Evolutionary conservation across 2,113 vertebrate species (phyloP).

Genomic region (Sarotherodon lohbergeri): DNA sequence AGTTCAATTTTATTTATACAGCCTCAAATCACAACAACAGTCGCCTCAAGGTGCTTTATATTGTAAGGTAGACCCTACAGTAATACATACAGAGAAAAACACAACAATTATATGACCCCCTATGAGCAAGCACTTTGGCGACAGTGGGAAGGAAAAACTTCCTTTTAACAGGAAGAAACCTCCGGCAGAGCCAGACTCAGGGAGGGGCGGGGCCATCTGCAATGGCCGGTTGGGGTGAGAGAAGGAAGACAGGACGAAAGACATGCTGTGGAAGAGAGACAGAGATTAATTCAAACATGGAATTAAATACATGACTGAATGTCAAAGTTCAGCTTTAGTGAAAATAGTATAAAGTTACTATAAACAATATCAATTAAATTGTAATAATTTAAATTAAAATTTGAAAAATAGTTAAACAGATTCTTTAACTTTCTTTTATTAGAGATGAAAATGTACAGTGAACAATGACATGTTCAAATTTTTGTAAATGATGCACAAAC

Average conservation of each 20-base stretch:
- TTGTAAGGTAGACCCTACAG: background rate
- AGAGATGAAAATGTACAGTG: background rate
- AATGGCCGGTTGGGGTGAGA: fast-evolving
- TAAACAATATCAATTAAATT: background rate
- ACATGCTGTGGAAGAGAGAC: background rate
- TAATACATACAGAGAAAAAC: background rate
- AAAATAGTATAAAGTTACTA: background rate
- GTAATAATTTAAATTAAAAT: background rate
- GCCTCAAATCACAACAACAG: background rate
- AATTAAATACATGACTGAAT: background rate
- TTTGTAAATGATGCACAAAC: background rate
- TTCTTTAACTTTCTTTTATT: background rate
- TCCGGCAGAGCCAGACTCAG: background rate
- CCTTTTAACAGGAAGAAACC: background rate
- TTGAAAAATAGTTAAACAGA: background rate
- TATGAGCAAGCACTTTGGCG: background rate
- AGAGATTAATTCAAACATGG: background rate
- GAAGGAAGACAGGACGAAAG: background rate
- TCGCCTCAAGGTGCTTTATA: background rate
- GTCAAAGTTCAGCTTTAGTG: background rate
- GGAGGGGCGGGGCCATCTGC: background rate
- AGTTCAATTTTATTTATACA: background rate
- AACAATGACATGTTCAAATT: background rate
- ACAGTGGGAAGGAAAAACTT: background rate
- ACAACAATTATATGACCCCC: background rate